phyloP scores from a whole-genome alignment of 2,113 vertebrate species.

The Poeciliopsis retropinna region DNA sequence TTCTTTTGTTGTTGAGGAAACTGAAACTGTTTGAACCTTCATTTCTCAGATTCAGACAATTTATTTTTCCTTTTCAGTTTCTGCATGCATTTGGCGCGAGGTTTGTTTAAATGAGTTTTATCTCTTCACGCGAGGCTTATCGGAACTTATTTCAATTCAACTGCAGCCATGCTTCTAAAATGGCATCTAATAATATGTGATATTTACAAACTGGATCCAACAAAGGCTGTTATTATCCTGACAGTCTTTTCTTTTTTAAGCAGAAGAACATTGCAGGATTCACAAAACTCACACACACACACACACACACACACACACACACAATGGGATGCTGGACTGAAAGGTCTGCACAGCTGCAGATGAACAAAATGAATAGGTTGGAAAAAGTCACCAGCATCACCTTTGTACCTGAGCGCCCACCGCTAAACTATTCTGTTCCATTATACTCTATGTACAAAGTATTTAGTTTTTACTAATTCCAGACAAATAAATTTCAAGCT shows the following conservation, averaged over 20 bases:
- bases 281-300: conserved; percentile 64
- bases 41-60: conserved; percentile 23
- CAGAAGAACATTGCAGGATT: conserved; percentile 59
- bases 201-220: conserved; percentile 72
- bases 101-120: conserved; percentile 73
- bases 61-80: conserved; percentile 36
- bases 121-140: conserved; percentile 71
- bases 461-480: neutral
- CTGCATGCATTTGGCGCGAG: neutral
- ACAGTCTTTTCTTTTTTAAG: conserved; percentile 25
- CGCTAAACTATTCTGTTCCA: conserved; percentile 24
- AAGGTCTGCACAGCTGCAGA: conserved; percentile 63
- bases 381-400: conserved; percentile 56
- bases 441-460: conserved; percentile 23
- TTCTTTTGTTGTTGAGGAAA: conserved; percentile 56
- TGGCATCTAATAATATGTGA: conserved; percentile 74
- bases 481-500: too few relatives aligned
- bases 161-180: conserved; percentile 66
- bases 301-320: conserved; percentile 56
- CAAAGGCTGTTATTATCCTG: conserved; percentile 67
- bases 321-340: conserved; percentile 63
- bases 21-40: conserved; percentile 48
- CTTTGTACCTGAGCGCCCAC: conserved; percentile 39
- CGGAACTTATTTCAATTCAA: conserved; percentile 70
- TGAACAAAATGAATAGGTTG: conserved; percentile 55